Percentiles rank a stretch among this genome's conserved stretches.
Conservation (phyloP, 2,888 invertebrate species). For the Himalopsyche japonica region DNA sequence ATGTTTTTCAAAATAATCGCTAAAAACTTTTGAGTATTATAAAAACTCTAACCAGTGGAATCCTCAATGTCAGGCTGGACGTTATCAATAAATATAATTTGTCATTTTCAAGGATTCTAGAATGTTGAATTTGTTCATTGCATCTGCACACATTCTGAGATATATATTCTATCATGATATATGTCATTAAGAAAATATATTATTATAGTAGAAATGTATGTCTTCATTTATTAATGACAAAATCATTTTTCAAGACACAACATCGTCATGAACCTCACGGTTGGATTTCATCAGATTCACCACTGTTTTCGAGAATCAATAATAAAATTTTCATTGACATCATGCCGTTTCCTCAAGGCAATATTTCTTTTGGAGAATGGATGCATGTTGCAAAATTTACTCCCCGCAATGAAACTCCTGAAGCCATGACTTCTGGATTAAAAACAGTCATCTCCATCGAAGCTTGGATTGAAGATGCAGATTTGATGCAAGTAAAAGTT, state of each 20-base stretch:
- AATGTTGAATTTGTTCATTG: no score
- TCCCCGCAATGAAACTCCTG: neutral
- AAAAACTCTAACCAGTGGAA: no score
- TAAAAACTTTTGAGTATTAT: no score
- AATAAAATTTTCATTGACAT: conserved; percentile 56
- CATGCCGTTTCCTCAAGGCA: conserved; percentile 44
- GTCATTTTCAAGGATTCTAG: no score
- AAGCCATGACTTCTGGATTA: conserved; percentile 58
- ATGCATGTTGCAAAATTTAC: conserved; percentile 50
- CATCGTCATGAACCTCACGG: conserved; percentile 64
- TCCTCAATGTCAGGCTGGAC: no score
- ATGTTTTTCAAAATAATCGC: no score
- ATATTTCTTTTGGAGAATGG: conserved; percentile 49
- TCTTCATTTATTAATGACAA: neutral
- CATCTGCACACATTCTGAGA: no score
- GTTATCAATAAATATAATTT: no score
- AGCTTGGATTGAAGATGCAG: conserved; percentile 64
- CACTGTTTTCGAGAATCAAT: conserved; percentile 57
- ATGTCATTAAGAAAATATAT: no score
- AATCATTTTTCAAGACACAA: conserved; percentile 48
- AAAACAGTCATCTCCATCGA: conserved; percentile 63
- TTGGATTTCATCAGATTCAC: conserved; percentile 68
- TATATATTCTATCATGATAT: no score
- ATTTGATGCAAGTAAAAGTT: conserved; percentile 57
- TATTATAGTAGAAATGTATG: neutral